Percentiles rank a stretch among this genome's conserved stretches.
Evolutionary conservation across 1,140 invertebrate genomes (phyloP).

Genomic region (Calephelis virginiensis): DNA sequence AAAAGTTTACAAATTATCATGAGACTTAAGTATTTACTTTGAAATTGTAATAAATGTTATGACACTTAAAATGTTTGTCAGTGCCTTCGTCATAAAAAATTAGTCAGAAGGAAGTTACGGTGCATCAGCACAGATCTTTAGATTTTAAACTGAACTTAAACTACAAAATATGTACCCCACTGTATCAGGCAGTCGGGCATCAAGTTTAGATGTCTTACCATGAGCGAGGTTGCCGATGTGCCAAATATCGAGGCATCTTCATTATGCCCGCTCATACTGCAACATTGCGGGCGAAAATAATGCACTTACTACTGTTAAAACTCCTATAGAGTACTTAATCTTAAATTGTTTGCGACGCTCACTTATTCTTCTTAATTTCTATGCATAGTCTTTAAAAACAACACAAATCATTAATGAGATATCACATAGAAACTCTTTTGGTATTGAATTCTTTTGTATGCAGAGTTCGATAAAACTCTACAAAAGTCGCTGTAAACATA

Average conservation of each 20-base stretch:
- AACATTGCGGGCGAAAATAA: constrained; percentile 44
- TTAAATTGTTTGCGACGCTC: neutral
- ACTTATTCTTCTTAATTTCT: neutral
- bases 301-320: neutral
- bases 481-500: constrained; percentile 47
- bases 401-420: neutral
- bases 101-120: too few species aligned
- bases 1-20: too few species aligned
- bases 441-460: neutral
- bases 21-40: too few species aligned
- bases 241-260: constrained; percentile 45
- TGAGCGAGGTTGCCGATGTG: constrained; percentile 47
- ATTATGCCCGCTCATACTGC: constrained; percentile 62
- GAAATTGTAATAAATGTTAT: too few species aligned
- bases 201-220: constrained; percentile 39
- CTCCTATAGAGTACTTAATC: neutral
- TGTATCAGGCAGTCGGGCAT: too few species aligned
- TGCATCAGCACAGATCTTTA: too few species aligned
- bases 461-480: constrained; percentile 24
- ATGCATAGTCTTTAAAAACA: neutral
- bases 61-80: too few species aligned
- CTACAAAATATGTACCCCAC: too few species aligned
- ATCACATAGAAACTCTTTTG: neutral
- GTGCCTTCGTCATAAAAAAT: too few species aligned
- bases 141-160: too few species aligned